Conservation (phyloP, 2,888 invertebrate genomes). For the Acronicta aceris region DNA sequence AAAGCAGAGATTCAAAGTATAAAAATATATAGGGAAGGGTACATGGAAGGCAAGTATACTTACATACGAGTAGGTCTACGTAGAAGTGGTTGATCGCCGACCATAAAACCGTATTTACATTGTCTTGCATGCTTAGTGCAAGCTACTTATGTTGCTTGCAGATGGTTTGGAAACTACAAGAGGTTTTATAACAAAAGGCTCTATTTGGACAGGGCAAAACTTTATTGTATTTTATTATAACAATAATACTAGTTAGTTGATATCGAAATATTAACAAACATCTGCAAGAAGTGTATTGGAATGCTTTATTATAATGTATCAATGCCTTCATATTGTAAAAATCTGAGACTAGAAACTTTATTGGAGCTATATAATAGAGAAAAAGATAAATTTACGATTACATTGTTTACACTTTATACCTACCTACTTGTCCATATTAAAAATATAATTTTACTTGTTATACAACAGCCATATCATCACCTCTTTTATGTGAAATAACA, state of each 20-base stretch:
- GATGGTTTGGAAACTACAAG: too few relatives aligned
- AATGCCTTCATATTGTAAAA: constrained; percentile 18
- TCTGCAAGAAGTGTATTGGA: constrained; percentile 44
- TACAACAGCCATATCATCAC: constrained; percentile 69
- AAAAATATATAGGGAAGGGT: too few relatives aligned
- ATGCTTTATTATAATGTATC: constrained; percentile 41
- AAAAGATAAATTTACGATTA: constrained; percentile 25
- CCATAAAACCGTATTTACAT: too few relatives aligned
- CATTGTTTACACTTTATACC: constrained; percentile 7
- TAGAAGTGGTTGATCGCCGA: too few relatives aligned
- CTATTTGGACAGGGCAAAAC: constrained; percentile 43
- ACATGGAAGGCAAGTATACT: too few relatives aligned
- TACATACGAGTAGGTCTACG: too few relatives aligned
- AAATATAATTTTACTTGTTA: constrained; percentile 52
- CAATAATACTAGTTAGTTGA: constrained; percentile 29
- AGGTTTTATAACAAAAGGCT: constrained; percentile 19
- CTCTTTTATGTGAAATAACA: constrained; percentile 52
- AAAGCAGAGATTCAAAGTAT: too few relatives aligned
- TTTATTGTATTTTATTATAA: constrained; percentile 52
- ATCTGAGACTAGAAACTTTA: constrained; percentile 27
- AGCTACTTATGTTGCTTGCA: too few relatives aligned
- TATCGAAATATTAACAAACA: constrained; percentile 23
- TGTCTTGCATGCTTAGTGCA: too few relatives aligned
- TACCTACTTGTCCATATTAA: constrained; percentile 29
- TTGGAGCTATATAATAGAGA: constrained; percentile 9